Conservation (phyloP, 2,888 invertebrate genomes). For the Sinelater perroti region DNA sequence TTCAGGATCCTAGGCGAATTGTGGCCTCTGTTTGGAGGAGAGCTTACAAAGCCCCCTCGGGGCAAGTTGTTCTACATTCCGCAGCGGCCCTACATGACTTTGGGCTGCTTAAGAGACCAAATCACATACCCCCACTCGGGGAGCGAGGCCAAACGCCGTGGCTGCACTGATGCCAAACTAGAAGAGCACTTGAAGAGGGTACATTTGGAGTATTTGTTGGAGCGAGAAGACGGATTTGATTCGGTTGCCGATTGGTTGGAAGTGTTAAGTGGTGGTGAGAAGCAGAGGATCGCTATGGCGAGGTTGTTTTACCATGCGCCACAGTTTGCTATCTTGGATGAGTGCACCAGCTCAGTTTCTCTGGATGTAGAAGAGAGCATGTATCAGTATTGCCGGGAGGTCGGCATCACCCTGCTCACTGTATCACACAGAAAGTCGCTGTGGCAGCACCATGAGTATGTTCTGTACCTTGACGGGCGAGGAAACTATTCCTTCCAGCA, state of each 20-base stretch:
- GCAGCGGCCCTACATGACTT: slow-evolving; percentile 96
- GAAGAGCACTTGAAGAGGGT: slow-evolving; percentile 80
- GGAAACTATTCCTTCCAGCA: slow-evolving; percentile 87
- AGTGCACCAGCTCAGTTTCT: slow-evolving; percentile 98
- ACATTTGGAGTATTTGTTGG: slow-evolving; percentile 83
- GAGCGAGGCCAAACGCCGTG: slow-evolving; percentile 82
- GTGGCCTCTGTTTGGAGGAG: slow-evolving; percentile 97
- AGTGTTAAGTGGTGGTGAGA: slow-evolving; percentile 97
- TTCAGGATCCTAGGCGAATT: slow-evolving; percentile 96
- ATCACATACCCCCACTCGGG: slow-evolving; percentile 94
- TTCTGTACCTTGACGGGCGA: slow-evolving; percentile 94
- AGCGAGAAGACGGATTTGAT: slow-evolving; percentile 88
- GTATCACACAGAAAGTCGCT: slow-evolving; percentile 96
- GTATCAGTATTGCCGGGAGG: slow-evolving; percentile 92
- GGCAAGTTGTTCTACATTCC: slow-evolving; percentile 98
- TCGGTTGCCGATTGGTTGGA: slow-evolving; percentile 99
- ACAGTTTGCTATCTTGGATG: slow-evolving; percentile 98
- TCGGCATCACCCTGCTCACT: slow-evolving; percentile 92
- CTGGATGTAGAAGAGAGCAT: slow-evolving; percentile 98
- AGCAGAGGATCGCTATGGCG: slow-evolving; percentile 98
- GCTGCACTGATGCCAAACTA: slow-evolving; percentile 81
- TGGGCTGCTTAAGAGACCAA: slow-evolving; percentile 90
- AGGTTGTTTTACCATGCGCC: slow-evolving; percentile 96
- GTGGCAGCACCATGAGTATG: slow-evolving; percentile 97
- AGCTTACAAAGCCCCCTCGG: slow-evolving; percentile 90